Evolutionary conservation across 1,140 invertebrate genomes (phyloP).

Genomic region (Aradophagus sp.): DNA sequence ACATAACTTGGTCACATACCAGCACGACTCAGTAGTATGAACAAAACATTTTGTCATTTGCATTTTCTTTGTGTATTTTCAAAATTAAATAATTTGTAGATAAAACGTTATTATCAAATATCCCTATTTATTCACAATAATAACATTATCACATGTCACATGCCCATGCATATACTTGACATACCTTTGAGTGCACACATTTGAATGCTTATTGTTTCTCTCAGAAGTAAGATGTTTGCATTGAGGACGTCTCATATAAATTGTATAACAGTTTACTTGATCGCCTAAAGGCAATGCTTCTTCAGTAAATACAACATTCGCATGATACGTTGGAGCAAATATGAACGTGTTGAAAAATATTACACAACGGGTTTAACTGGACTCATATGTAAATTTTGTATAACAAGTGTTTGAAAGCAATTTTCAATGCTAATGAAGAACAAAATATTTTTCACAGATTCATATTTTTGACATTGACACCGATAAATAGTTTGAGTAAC

Average conservation of each 20-base stretch:
- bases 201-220: conserved; percentile 9
- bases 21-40: no score
- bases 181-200: conserved; percentile 16
- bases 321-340: conserved; percentile 32
- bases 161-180: conserved; percentile 39
- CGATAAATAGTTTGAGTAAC: conserved; percentile 6
- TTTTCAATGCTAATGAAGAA: no score
- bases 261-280: no score
- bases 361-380: no score
- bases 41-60: no score
- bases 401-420: no score
- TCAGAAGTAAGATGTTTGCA: conserved; percentile 23
- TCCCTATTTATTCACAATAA: conserved; percentile 24
- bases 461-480: conserved; percentile 40
- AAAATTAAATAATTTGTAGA: no score
- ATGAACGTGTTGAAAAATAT: conserved; percentile 29
- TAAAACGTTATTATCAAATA: conserved; percentile 23
- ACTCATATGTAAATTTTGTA: no score
- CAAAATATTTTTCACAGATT: conserved; percentile 32
- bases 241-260: conserved; percentile 21
- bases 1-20: no score
- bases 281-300: conserved; percentile 6
- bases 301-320: no score
- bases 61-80: no score
- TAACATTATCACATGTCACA: conserved; percentile 40